Percentiles rank a stretch among this genome's conserved stretches.
These are phyloP conservation scores for Desmodus rotundus DNA, from an alignment of 2,113 vertebrate genomes.

Conservation along the genomic window DNA sequence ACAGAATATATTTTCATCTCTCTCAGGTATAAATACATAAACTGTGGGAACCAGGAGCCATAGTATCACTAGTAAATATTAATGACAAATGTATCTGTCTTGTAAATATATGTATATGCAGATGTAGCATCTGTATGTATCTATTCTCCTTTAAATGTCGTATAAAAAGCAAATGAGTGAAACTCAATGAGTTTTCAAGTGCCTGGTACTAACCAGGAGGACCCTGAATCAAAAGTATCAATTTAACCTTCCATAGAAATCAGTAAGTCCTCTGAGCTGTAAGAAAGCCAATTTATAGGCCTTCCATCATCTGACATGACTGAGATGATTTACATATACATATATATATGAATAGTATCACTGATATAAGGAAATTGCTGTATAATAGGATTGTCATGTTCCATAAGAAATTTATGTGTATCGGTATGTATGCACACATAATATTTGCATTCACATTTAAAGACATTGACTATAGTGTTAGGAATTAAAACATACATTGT, in stretches of 20 bases:
- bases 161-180: background rate
- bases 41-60: background rate
- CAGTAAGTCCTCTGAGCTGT: background rate
- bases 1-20: background rate
- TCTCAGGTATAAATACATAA: background rate
- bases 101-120: background rate
- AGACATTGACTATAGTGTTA: background rate
- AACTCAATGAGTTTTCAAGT: background rate
- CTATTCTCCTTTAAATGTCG: background rate
- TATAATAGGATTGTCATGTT: background rate
- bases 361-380: background rate
- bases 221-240: background rate
- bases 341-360: background rate
- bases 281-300: background rate
- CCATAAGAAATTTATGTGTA: background rate
- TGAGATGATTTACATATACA: background rate
- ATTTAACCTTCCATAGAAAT: background rate
- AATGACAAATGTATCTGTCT: background rate
- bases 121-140: background rate
- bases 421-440: background rate
- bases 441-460: background rate
- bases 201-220: background rate
- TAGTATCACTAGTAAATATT: background rate
- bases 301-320: background rate
- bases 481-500: constrained; percentile 14